Conservation (phyloP, 1,140 invertebrate genomes). For the Brachionus plicatilis region DNA sequence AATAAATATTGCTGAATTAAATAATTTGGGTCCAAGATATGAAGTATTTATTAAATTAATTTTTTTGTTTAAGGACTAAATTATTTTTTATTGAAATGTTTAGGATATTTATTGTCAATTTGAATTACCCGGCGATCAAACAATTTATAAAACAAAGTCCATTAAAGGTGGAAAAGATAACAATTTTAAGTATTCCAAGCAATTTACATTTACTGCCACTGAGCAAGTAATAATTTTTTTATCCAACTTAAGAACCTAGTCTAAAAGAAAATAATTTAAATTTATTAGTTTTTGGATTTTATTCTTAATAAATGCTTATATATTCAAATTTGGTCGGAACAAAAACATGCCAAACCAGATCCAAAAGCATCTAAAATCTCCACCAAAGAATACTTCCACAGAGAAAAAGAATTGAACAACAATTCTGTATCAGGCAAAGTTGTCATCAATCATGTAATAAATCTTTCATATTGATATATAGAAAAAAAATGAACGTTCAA, state of each 20-base stretch:
- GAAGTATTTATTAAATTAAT: neutral
- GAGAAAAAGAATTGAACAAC: conserved; percentile 22
- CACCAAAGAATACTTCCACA: conserved; percentile 13
- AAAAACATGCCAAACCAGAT: conserved; percentile 38
- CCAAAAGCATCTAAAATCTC: neutral
- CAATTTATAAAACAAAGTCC: neutral
- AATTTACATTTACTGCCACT: conserved; percentile 23
- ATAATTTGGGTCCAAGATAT: neutral
- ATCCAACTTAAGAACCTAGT: no score
- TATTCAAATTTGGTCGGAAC: conserved; percentile 40
- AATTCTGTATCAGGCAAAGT: neutral
- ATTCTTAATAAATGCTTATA: conserved; percentile 18
- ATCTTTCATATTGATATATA: neutral
- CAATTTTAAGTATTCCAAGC: conserved; percentile 33
- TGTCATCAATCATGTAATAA: neutral
- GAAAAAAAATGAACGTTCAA: neutral
- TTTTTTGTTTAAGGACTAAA: neutral
- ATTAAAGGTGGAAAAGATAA: conserved; percentile 31
- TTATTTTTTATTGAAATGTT: neutral
- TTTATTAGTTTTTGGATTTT: conserved; percentile 30
- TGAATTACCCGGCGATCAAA: neutral
- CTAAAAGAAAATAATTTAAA: no score
- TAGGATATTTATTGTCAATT: conserved; percentile 40
- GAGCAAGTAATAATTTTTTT: conserved; percentile 6
- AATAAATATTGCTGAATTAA: conserved; percentile 55